phyloP scores from a whole-genome alignment of 1,140 invertebrate genomes.

The Drosophila mayri region DNA sequence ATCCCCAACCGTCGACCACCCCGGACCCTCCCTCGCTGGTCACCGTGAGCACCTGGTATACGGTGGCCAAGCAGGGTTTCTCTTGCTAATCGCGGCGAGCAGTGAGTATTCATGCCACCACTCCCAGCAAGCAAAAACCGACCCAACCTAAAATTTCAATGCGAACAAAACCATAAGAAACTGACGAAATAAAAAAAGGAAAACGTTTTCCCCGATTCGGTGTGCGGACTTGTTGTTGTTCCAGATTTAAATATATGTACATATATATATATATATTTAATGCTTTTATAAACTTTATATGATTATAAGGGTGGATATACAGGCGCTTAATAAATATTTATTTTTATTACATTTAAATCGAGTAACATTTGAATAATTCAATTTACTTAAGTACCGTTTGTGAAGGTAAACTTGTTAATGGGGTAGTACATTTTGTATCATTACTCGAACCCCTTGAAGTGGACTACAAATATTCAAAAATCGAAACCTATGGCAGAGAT shows the following conservation, averaged over 20 bases:
- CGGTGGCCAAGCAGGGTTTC: slow-evolving; percentile 84
- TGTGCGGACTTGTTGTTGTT: slow-evolving; percentile 11
- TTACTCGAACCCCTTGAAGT: too few species aligned
- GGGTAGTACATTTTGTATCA: too few species aligned
- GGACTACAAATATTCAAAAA: neutral
- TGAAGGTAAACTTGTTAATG: too few species aligned
- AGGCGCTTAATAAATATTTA: neutral
- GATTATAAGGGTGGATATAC: slow-evolving; percentile 24
- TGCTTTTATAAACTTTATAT: slow-evolving; percentile 25
- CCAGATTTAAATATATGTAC: slow-evolving; percentile 17
- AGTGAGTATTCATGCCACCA: slow-evolving; percentile 38
- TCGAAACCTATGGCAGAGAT: neutral
- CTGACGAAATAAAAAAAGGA: too few species aligned
- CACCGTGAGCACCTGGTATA: slow-evolving; percentile 84
- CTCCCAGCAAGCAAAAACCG: neutral
- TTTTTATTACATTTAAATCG: neutral
- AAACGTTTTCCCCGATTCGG: neutral
- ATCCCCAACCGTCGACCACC: slow-evolving; percentile 46
- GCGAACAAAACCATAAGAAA: too few species aligned
- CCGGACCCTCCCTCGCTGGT: slow-evolving; percentile 83
- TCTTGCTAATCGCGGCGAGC: slow-evolving; percentile 72
- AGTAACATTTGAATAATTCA: neutral
- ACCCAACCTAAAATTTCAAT: neutral
- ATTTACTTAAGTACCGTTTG: neutral
- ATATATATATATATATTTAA: slow-evolving; percentile 24